Evolutionary conservation across 2,888 invertebrate genomes (phyloP).

Genomic region (Anaspis maculata): DNA sequence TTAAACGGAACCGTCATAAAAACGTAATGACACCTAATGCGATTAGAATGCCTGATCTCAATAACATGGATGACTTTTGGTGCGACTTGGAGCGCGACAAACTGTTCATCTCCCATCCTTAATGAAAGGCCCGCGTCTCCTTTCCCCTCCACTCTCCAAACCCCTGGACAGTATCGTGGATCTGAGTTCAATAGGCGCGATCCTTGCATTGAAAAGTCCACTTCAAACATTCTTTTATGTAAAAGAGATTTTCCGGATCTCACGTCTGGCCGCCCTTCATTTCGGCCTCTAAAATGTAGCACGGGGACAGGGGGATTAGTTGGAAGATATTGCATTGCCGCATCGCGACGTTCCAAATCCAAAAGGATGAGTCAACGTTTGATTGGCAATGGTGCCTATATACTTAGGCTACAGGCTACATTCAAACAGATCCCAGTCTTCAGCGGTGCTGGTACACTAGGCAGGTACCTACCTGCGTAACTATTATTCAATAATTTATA

Average conservation of each 20-base stretch:
- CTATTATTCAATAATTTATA: no score
- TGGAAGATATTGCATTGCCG: conserved; percentile 19
- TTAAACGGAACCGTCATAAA: conserved; percentile 10
- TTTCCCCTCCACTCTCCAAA: no score
- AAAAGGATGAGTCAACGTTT: conserved; percentile 16
- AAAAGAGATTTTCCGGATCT: conserved; percentile 23
- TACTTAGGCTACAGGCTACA: no score
- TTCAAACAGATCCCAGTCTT: no score
- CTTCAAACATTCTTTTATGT: conserved; percentile 25
- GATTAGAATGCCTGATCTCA: conserved; percentile 17
- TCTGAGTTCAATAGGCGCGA: conserved; percentile 14
- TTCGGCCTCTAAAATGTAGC: conserved; percentile 21
- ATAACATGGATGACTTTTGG: conserved; percentile 15
- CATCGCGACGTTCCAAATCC: conserved; percentile 12
- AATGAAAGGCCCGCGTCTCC: conserved; percentile 15
- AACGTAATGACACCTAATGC: conserved; percentile 16
- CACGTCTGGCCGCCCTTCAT: conserved; percentile 21
- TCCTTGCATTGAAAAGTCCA: conserved; percentile 22
- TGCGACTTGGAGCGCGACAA: conserved; percentile 15
- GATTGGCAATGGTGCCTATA: conserved; percentile 11
- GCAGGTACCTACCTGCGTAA: no score
- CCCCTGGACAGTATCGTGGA: conserved; percentile 3
- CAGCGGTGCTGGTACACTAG: no score
- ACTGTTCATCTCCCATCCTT: conserved; percentile 10
- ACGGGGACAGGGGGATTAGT: conserved; percentile 20